Conservation (phyloP, 2,797 vertebrate genomes). For the Pangasius sanitwongsei region DNA sequence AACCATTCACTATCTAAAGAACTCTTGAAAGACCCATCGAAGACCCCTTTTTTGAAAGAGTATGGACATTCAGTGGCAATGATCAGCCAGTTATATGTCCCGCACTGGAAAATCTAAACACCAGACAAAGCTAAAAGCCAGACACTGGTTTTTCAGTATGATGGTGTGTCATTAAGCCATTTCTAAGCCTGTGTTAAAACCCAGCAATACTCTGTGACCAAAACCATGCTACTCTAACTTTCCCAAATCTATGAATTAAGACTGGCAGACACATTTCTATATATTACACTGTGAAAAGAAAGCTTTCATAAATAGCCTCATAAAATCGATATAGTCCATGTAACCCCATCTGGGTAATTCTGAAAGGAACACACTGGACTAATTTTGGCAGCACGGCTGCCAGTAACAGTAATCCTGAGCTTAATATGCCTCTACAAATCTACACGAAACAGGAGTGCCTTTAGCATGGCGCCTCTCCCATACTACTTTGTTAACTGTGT, state of each 20-base stretch:
- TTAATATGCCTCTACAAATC: conserved; percentile 60
- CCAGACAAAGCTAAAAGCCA: conserved; percentile 2
- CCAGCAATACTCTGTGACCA: conserved; percentile 36
- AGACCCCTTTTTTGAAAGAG: neutral
- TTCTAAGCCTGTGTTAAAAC: conserved; percentile 14
- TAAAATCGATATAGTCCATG: conserved; percentile 73
- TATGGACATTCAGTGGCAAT: conserved; percentile 4
- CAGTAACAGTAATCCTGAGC: conserved; percentile 58
- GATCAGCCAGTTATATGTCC: neutral
- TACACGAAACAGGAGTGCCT: conserved; percentile 51
- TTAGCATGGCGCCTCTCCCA: conserved; percentile 58
- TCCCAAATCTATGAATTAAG: conserved; percentile 43
- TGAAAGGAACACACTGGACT: conserved; percentile 74
- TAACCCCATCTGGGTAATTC: conserved; percentile 75
- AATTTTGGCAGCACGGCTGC: conserved; percentile 68
- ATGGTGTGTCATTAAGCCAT: conserved; percentile 19
- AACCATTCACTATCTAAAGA: neutral
- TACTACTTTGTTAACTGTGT: conserved; percentile 69
- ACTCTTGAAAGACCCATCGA: neutral
- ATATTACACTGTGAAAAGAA: conserved; percentile 52
- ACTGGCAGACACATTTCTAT: conserved; percentile 44
- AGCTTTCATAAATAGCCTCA: conserved; percentile 70
- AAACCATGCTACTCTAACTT: conserved; percentile 33
- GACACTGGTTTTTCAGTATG: neutral
- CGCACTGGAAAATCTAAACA: neutral